Conservation (phyloP, 2,797 vertebrate species). For the Catharus ustulatus region DNA sequence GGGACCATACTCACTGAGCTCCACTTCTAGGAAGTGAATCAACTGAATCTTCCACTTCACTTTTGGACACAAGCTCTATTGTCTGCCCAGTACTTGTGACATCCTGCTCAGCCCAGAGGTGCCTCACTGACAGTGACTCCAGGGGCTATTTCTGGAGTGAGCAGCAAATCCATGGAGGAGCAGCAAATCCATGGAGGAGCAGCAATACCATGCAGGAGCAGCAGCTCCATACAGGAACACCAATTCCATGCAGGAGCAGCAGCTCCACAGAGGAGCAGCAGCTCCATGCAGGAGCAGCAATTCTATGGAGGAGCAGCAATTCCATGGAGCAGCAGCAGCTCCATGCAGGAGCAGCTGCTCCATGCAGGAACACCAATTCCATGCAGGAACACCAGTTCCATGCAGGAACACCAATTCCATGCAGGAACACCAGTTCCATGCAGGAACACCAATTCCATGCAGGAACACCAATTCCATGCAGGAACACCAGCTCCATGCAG, state of each 20-base stretch:
- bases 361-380: not conserved
- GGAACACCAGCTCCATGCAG: not conserved
- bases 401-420: not conserved
- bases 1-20: not conserved
- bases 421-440: not conserved
- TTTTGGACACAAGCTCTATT: not conserved
- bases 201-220: not conserved
- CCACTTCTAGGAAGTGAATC: not conserved
- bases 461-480: not conserved
- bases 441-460: not conserved
- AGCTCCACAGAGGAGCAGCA: not conserved
- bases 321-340: not conserved
- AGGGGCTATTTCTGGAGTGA: slow-evolving; percentile 13
- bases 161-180: not conserved
- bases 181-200: not conserved
- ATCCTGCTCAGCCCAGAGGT: not conserved
- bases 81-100: not conserved
- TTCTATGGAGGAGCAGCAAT: not conserved
- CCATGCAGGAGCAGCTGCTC: not conserved
- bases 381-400: not conserved
- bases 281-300: not conserved
- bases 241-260: not conserved
- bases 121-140: not conserved
- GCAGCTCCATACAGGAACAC: not conserved
- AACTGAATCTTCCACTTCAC: not conserved